phyloP scores from a whole-genome alignment of 23 tunicate genomes.

The Aplidium turbinatum region DNA sequence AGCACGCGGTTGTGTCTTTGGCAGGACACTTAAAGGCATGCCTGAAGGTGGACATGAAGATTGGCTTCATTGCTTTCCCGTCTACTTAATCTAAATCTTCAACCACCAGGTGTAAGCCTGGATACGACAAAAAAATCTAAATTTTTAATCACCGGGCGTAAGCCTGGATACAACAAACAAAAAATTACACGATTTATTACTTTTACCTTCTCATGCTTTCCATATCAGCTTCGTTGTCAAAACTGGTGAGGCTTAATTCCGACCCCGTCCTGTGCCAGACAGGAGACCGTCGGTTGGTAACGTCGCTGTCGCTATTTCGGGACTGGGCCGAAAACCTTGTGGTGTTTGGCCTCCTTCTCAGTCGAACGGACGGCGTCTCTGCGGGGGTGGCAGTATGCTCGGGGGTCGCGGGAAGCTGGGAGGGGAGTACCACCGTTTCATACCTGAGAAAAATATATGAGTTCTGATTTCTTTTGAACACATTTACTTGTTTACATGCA shows the following conservation, averaged over 20 bases:
- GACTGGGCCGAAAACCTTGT: background rate
- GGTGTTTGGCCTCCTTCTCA: background rate
- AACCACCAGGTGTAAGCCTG: too few relatives aligned
- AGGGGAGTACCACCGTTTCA: conserved; percentile 3
- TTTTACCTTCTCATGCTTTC: conserved; percentile 87
- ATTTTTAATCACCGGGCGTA: too few relatives aligned
- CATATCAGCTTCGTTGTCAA: conserved; percentile 64
- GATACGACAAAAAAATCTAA: too few relatives aligned
- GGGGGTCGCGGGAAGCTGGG: background rate
- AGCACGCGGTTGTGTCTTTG: too few relatives aligned
- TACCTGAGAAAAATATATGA: too few relatives aligned
- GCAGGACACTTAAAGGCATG: too few relatives aligned
- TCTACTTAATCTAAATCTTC: too few relatives aligned
- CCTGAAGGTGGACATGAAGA: too few relatives aligned
- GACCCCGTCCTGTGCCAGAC: conserved; percentile 45
- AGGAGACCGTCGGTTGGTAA: conserved; percentile 13
- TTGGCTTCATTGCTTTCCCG: too few relatives aligned
- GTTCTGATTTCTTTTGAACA: too few relatives aligned
- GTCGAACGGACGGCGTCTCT: background rate
- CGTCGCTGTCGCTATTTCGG: conserved; percentile 10
- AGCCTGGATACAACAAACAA: background rate
- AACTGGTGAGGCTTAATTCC: conserved; percentile 48
- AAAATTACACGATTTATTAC: background rate
- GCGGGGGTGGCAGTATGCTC: background rate
- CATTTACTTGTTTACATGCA: too few relatives aligned